These are phyloP conservation scores for Xyrichtys novacula DNA, from an alignment of 2,797 vertebrate species.

Conservation along the genomic window DNA sequence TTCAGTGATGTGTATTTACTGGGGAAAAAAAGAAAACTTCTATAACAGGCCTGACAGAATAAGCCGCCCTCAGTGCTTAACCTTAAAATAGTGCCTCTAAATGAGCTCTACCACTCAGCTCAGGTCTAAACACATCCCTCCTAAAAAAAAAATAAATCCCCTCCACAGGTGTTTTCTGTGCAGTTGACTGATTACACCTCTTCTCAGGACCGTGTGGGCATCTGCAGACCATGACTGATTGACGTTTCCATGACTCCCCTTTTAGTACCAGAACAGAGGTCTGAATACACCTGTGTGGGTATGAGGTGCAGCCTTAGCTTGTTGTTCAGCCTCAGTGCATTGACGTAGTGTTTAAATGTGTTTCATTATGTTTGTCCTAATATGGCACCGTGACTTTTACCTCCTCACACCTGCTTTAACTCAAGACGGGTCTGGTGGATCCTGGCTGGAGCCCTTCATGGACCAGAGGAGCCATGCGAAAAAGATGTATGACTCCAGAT, in stretches of 20 bases:
- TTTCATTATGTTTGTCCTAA: background rate
- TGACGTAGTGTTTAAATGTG: constrained; percentile 6
- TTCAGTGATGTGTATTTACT: too few species aligned
- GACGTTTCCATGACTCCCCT: constrained; percentile 7
- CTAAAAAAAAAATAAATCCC: background rate
- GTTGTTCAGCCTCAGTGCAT: background rate
- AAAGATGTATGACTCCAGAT: too few species aligned
- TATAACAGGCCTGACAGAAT: background rate
- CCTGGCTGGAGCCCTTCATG: too few species aligned
- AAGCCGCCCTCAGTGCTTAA: background rate
- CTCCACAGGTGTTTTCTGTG: constrained; percentile 1
- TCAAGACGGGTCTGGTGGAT: too few species aligned
- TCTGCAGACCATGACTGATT: constrained; percentile 15
- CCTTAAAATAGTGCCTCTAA: background rate
- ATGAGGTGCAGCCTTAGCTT: background rate
- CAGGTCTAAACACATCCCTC: background rate
- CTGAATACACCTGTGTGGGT: constrained; percentile 7
- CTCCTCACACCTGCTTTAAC: background rate
- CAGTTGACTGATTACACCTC: constrained; percentile 8
- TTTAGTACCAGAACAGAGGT: background rate
- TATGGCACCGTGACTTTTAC: background rate
- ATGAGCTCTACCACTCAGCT: background rate
- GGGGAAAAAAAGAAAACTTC: too few species aligned
- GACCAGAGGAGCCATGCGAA: too few species aligned
- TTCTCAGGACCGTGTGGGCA: constrained; percentile 7